Evolutionary conservation across 2,888 invertebrate genomes (phyloP).

Genomic region (Yponomeuta plumbellus): DNA sequence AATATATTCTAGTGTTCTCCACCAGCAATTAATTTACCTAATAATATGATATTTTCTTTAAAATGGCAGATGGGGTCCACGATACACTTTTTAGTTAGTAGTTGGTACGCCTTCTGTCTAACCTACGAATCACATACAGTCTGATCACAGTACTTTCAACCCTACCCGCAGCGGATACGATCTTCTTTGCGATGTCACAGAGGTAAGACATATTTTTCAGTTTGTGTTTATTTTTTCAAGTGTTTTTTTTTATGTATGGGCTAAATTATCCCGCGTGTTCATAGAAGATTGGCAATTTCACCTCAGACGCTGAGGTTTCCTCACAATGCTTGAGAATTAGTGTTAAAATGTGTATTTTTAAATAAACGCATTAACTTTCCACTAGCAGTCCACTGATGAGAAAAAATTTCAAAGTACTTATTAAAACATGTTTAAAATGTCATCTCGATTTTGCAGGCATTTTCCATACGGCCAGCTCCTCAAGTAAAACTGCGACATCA

Average conservation of each 20-base stretch:
- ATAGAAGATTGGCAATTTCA: too few relatives aligned
- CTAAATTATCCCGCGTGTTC: not conserved
- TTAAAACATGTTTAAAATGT: not conserved
- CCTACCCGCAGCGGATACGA: slow-evolving; percentile 34
- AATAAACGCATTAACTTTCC: not conserved
- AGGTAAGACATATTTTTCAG: not conserved
- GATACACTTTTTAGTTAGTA: not conserved
- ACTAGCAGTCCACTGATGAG: not conserved
- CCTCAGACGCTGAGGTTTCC: not conserved
- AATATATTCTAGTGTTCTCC: not conserved
- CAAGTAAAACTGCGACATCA: not conserved
- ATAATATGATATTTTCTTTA: not conserved
- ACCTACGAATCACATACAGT: slow-evolving; percentile 61
- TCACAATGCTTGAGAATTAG: not conserved
- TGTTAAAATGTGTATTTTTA: not conserved
- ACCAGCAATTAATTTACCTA: not conserved
- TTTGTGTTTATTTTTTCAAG: too few relatives aligned
- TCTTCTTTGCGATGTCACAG: slow-evolving; percentile 8
- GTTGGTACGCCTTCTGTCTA: slow-evolving; percentile 29
- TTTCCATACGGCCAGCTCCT: not conserved
- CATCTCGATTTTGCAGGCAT: not conserved
- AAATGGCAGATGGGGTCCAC: not conserved
- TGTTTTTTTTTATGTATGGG: too few relatives aligned
- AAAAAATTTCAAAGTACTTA: not conserved
- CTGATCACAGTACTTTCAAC: slow-evolving; percentile 66